Conservation (phyloP, 2,113 vertebrate genomes). For the Ptychochromis oligacanthus region DNA sequence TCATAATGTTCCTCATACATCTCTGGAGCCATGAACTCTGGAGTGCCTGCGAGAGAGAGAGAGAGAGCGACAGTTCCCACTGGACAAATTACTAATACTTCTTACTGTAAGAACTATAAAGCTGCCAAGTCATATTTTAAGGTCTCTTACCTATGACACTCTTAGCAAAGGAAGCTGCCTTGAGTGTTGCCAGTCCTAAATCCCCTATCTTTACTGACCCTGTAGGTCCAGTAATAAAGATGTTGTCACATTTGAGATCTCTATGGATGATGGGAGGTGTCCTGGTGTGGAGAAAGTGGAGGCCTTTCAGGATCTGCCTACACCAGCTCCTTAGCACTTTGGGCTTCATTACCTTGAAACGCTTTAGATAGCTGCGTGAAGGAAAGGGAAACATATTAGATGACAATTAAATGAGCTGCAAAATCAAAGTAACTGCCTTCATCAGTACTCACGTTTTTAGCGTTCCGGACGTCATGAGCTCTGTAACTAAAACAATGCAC, state of each 20-base stretch:
- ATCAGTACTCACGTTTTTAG: slow-evolving; percentile 89
- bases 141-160: slow-evolving; percentile 89
- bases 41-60: slow-evolving; percentile 75
- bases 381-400: neutral
- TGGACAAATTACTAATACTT: neutral
- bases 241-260: slow-evolving; percentile 97
- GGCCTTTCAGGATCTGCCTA: slow-evolving; percentile 93
- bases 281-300: slow-evolving; percentile 93
- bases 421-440: neutral
- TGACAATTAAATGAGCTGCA: neutral
- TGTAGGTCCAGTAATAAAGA: slow-evolving; percentile 90
- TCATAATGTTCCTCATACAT: slow-evolving; percentile 98
- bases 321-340: slow-evolving; percentile 96
- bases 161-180: slow-evolving; percentile 85
- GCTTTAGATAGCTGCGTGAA: slow-evolving; percentile 87
- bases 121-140: neutral
- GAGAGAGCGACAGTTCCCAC: neutral
- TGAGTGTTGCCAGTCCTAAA: slow-evolving; percentile 79
- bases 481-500: slow-evolving; percentile 93
- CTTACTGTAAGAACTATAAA: neutral
- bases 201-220: slow-evolving; percentile 81
- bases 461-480: slow-evolving; percentile 95
- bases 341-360: slow-evolving; percentile 97
- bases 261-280: slow-evolving; percentile 95
- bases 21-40: slow-evolving; percentile 85